Percentiles rank a stretch among this genome's conserved stretches.
phyloP scores from a whole-genome alignment of 2,113 vertebrate species.

The Ahaetulla prasina region DNA sequence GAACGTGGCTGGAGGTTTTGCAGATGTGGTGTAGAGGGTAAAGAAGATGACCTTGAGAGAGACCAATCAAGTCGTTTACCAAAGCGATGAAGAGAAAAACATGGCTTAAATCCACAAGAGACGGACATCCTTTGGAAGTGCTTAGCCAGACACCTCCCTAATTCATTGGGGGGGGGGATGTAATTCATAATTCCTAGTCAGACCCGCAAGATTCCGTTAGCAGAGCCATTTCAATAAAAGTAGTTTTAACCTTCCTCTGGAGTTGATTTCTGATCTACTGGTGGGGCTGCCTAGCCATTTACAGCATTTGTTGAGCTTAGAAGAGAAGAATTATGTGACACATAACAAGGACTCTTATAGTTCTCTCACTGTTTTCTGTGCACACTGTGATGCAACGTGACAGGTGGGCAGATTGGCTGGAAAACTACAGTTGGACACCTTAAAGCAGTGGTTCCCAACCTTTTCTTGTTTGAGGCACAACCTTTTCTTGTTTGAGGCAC shows the following conservation, averaged over 20 bases:
- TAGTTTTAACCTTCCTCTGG: neutral
- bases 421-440: neutral
- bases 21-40: neutral
- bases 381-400: neutral
- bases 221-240: neutral
- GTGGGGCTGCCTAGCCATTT: neutral
- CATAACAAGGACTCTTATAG: neutral
- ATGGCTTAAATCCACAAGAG: neutral
- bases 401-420: neutral
- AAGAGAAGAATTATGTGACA: neutral
- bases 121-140: neutral
- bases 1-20: neutral
- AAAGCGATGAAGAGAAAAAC: neutral
- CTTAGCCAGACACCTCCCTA: neutral
- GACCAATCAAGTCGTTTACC: neutral
- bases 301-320: neutral
- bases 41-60: neutral
- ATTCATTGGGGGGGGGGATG: neutral
- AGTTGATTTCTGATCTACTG: neutral
- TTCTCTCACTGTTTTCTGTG: neutral
- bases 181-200: neutral
- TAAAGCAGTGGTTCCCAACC: too few species aligned
- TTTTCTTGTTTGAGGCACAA: too few species aligned
- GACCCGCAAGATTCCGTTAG: neutral
- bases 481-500: too few species aligned